Evolutionary conservation across 2,113 vertebrate genomes (phyloP).

Genomic region (Pyxicephalus adspersus): DNA sequence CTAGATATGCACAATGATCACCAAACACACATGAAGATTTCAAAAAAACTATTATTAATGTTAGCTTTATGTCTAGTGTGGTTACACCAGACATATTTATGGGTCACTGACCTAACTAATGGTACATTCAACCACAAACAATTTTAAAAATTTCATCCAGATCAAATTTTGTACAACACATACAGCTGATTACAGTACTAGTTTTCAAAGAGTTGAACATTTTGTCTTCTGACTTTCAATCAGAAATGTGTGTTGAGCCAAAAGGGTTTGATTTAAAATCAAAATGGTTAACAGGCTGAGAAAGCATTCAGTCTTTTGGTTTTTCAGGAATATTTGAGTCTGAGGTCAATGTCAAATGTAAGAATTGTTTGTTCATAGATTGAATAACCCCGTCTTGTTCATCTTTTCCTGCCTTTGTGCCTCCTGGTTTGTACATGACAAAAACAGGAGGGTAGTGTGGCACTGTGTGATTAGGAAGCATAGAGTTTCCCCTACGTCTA

Average conservation of each 20-base stretch:
- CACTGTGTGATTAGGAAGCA: no score
- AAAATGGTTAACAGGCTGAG: not conserved
- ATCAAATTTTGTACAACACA: constrained; percentile 1
- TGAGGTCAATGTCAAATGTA: not conserved
- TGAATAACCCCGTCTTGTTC: not conserved
- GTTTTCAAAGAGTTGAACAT: not conserved
- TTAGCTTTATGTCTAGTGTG: constrained; percentile 19
- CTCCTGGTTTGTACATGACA: not conserved
- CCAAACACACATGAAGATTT: constrained; percentile 5
- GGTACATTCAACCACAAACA: not conserved
- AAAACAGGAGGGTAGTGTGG: no score
- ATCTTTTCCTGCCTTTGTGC: not conserved
- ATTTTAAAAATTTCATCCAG: not conserved
- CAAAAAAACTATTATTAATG: constrained; percentile 2
- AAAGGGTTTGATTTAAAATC: constrained; percentile 1
- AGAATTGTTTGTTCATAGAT: not conserved
- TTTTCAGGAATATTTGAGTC: not conserved
- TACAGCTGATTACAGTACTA: not conserved
- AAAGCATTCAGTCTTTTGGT: not conserved
- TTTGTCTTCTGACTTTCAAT: not conserved
- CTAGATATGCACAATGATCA: constrained; percentile 11
- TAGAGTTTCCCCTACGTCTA: no score
- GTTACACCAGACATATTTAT: not conserved
- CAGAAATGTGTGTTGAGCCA: not conserved
- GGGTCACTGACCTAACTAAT: constrained; percentile 12